Evolutionary conservation across 2,888 invertebrate species (phyloP), one percentile per base, ranked within the genome.

Genomic region (Hyposoter didymator): DNA sequence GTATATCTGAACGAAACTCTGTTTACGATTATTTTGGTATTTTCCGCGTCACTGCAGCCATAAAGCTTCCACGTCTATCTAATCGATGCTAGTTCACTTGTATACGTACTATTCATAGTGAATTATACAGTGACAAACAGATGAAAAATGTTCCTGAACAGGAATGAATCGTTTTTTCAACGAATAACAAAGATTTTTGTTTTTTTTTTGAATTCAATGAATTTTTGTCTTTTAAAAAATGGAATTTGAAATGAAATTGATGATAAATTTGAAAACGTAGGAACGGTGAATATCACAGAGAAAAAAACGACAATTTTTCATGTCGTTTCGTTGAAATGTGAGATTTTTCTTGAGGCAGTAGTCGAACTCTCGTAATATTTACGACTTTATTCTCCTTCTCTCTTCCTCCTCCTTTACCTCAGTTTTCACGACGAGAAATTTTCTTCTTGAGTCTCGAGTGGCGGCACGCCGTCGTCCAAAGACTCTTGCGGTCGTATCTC

Each of bases 1-100:
- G 87, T 91, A 92, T 92, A 90, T 92, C 90, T 90, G 47, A 69
- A 90, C 84, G 88, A 72, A 78, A 84, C 87, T 84, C 85, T 87
- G 85, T 19, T 28, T 88, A 88, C 86, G 93, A 92, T 92, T 92
- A 92, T 90, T 92, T 90, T 73, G 85, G 82, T 89, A 88, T 88
- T 89, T 78, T 74, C 55, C 82, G 70, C 67, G 81, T 83, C 85
- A 86, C 59, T 59, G 73, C 73, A 19, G 67, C 45, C 83, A 62
- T 78, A 74, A 82, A 88, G 87, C 88, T 84, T 76, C 49, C 22
- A 22, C 49, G 22, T 55, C 86, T 91, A 91, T 91, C 91, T 91
- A 90, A 91, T 91, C 90, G 86, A 84, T 69, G 32, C 14, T 47
- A 32, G 79, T 8, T 69, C 55, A 52, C 64, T 72, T 55, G 59